A percentile compares a stretch with the other conserved stretches of the same genome.
These are phyloP conservation scores for Dexiosoma caninum DNA, from an alignment of 2,888 invertebrate species.

Conservation along the genomic window DNA sequence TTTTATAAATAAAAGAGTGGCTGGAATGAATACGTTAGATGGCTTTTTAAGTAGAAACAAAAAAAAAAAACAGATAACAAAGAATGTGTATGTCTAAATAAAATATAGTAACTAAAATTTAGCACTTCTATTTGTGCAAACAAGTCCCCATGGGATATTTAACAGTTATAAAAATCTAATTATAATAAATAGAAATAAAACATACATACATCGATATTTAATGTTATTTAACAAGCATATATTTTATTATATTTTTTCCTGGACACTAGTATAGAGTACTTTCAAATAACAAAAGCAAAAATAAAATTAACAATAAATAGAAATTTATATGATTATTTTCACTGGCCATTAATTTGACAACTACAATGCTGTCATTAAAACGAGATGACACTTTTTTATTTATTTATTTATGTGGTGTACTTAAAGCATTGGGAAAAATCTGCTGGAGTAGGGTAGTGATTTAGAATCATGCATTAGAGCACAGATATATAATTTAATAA, in stretches of 20 bases:
- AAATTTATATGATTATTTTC: slow-evolving; percentile 17
- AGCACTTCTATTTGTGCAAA: slow-evolving; percentile 11
- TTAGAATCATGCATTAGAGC: too few species aligned
- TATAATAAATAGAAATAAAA: slow-evolving; percentile 34
- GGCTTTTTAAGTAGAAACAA: slow-evolving; percentile 7
- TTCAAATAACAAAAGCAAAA: not conserved
- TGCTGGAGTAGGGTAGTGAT: not conserved
- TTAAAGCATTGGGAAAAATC: not conserved
- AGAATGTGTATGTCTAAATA: slow-evolving; percentile 25
- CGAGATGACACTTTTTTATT: not conserved
- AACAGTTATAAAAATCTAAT: slow-evolving; percentile 48
- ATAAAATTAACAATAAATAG: not conserved
- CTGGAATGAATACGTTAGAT: slow-evolving; percentile 5
- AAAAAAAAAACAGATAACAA: not conserved
- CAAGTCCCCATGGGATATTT: slow-evolving; percentile 37
- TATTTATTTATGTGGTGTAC: not conserved
- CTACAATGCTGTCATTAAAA: slow-evolving; percentile 6
- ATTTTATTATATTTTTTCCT: too few species aligned
- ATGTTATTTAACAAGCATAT: slow-evolving; percentile 11
- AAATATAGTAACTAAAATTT: slow-evolving; percentile 19
- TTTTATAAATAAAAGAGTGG: not conserved
- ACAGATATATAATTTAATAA: too few species aligned
- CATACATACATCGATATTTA: slow-evolving; percentile 4
- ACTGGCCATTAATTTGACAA: slow-evolving; percentile 22
- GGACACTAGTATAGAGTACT: not conserved